Evolutionary conservation across 2,888 invertebrate genomes (phyloP), one percentile per base, ranked within the genome.

Genomic region (Hofmannophila pseudospretella): DNA sequence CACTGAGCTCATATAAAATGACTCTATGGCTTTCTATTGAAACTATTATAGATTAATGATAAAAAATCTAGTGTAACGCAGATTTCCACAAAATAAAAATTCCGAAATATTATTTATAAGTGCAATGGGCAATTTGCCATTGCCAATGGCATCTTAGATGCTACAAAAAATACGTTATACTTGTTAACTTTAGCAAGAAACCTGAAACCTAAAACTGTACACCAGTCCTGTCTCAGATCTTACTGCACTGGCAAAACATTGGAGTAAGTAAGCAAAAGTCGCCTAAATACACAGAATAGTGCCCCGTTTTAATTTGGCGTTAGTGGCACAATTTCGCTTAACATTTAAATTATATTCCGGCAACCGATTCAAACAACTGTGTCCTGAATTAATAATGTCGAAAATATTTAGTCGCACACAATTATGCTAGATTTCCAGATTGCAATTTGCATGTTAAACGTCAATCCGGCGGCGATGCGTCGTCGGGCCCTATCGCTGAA

Each of bases 361-460:
- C 69, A 67, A 66, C 68, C 72, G 76, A 77, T 74, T 75, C 70
- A 78, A 79, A 78, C 78, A 76, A 80, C 78, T 77, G 76, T 68
- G 79, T 60, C 55, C 74, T 70, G 80, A 78, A 84, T 84, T 78
- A 76, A 79, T 81, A 76, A 84, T 75, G 74, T 62, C 51, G 70
- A 77, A 79, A 82, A 80, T 85, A 82, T 85, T 82, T 82, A 80
- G 78, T 76, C 67, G 71, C 74, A 73, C 69, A 79, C 72, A 80
- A 80, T 82, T 79, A 80, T 68, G 75, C 76, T 78, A 81, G 78
- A 84, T 84, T 82, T 80, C 80, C 78, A 77, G 67, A 80, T 80
- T 80, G 82, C 81, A 85, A 85, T 85, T 85, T 86, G 81, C 85
- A 86, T 86, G 84, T 82, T 84, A 81, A 82, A 78, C 80, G 82